phyloP scores from a whole-genome alignment of 2,113 vertebrate genomes.

The Coreoperca whiteheadi region DNA sequence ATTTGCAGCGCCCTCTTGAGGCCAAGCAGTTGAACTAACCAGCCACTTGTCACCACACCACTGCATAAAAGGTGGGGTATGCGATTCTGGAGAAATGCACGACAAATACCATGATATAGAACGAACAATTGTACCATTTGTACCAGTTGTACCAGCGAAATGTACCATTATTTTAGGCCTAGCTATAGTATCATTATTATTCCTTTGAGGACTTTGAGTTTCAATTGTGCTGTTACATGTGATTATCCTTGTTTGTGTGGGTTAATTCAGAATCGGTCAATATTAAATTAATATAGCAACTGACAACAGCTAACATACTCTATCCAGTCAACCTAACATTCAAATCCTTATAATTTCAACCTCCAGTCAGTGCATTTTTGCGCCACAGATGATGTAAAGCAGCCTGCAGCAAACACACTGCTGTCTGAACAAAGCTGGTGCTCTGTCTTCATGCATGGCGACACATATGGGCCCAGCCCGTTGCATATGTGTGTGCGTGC shows the following conservation, averaged over 20 bases:
- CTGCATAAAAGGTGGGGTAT: no score
- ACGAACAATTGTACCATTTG: neutral
- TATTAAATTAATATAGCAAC: neutral
- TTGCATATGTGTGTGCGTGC: neutral
- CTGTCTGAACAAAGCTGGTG: slow-evolving; percentile 5
- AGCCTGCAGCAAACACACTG: neutral
- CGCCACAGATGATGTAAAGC: neutral
- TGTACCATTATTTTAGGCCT: neutral
- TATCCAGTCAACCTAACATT: neutral
- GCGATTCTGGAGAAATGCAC: no score
- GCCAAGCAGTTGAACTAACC: no score
- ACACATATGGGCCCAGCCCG: slow-evolving; percentile 24
- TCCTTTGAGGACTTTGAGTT: neutral
- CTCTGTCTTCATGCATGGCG: slow-evolving; percentile 18
- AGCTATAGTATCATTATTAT: neutral
- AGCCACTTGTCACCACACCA: no score
- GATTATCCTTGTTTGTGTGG: neutral
- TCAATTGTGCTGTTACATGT: no score
- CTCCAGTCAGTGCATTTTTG: no score
- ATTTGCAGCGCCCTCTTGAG: no score
- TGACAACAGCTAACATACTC: neutral
- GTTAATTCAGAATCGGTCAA: neutral
- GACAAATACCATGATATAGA: no score
- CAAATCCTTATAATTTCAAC: neutral
- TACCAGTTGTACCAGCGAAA: no score